Percentiles rank a stretch among this genome's conserved stretches.
These are phyloP conservation scores for Anoplolepis gracilipes DNA, from an alignment of 1,140 invertebrate species.

Conservation along the genomic window DNA sequence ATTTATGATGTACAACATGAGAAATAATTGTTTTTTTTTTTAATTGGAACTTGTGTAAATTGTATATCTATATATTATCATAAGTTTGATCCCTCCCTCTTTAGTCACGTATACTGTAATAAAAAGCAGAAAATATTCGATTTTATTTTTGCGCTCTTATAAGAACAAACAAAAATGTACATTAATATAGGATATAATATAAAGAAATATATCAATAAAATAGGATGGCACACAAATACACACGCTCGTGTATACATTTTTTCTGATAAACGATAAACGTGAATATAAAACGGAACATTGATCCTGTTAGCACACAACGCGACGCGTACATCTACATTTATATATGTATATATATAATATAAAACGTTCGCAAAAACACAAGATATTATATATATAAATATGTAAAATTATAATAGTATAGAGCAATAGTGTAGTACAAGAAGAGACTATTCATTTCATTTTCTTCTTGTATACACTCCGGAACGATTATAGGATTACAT, in stretches of 20 bases:
- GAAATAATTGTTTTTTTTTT: constrained; percentile 22
- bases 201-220: constrained; percentile 80
- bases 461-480: constrained; percentile 77
- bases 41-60: constrained; percentile 79
- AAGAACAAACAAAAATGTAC: constrained; percentile 82
- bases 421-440: constrained; percentile 70
- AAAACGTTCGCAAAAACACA: constrained; percentile 5
- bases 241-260: constrained; percentile 75
- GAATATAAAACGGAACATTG: constrained; percentile 67
- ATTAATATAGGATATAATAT: constrained; percentile 82
- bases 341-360: constrained; percentile 79
- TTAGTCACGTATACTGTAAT: constrained; percentile 76
- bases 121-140: constrained; percentile 75
- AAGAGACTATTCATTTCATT: constrained; percentile 63
- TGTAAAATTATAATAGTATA: constrained; percentile 69
- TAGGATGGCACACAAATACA: constrained; percentile 77
- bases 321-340: constrained; percentile 66
- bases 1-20: constrained; percentile 67
- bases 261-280: constrained; percentile 69
- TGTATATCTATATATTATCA: constrained; percentile 78
- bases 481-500: constrained; percentile 81
- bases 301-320: constrained; percentile 71
- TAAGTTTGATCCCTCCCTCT: constrained; percentile 73
- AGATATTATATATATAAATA: constrained; percentile 76
- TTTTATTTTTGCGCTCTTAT: constrained; percentile 83